These are phyloP conservation scores for Aphelinus atriplicis DNA, from an alignment of 1,140 invertebrate species.

Conservation along the genomic window DNA sequence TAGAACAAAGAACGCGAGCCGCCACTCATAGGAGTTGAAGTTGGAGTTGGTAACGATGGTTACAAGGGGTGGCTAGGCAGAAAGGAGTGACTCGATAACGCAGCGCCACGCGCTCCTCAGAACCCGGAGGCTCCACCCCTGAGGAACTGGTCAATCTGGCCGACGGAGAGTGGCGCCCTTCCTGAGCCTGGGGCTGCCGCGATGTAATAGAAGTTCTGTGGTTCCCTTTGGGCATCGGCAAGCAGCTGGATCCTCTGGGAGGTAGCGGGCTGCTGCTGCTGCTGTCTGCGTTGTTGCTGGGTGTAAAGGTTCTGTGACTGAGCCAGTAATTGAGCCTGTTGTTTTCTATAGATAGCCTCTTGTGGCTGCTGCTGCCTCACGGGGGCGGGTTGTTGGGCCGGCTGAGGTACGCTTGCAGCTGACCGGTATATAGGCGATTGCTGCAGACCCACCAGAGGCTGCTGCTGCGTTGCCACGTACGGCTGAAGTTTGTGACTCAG, in stretches of 20 bases:
- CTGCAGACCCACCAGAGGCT: conserved; percentile 48
- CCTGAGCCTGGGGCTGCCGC: conserved; percentile 41
- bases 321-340: conserved; percentile 74
- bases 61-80: background rate
- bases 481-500: conserved; percentile 79
- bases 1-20: background rate
- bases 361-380: conserved; percentile 60
- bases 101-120: background rate
- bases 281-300: conserved; percentile 75
- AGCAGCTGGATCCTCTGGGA: conserved; percentile 62
- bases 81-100: conserved; percentile 17
- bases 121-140: conserved; percentile 76
- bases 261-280: conserved; percentile 68
- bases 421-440: conserved; percentile 56
- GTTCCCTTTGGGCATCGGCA: conserved; percentile 56
- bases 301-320: conserved; percentile 79
- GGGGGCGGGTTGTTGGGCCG: conserved; percentile 53
- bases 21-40: no score
- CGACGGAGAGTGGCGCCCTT: conserved; percentile 62
- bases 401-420: conserved; percentile 62
- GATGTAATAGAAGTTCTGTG: conserved; percentile 74
- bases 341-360: conserved; percentile 77
- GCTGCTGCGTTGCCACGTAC: conserved; percentile 72
- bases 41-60: no score
- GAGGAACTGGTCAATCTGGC: conserved; percentile 84